phyloP scores from a whole-genome alignment of 1,140 invertebrate species.

The Hirudo medicinalis region DNA sequence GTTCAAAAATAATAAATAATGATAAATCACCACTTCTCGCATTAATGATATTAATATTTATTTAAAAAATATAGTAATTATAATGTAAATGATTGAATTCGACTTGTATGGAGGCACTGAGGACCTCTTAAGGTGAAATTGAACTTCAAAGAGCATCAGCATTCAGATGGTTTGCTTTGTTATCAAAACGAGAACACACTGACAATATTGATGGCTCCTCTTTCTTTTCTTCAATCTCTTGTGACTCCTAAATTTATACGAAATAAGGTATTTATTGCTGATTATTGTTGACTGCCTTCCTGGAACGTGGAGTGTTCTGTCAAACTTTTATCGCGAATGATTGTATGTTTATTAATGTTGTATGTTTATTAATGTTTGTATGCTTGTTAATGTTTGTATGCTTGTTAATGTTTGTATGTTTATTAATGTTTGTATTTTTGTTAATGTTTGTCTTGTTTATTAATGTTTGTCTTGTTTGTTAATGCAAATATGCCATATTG shows the following conservation, averaged over 20 bases:
- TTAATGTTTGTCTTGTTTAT: neutral
- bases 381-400: neutral
- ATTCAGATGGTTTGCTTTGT: too few relatives aligned
- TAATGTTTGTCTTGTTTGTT: neutral
- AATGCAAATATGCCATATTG: neutral
- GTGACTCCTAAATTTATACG: too few relatives aligned
- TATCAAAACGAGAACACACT: too few relatives aligned
- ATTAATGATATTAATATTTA: conserved; percentile 9
- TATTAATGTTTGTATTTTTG: neutral
- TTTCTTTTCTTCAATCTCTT: too few relatives aligned
- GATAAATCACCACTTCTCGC: neutral
- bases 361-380: conserved; percentile 1
- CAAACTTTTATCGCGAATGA: neutral
- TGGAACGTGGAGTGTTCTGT: too few relatives aligned
- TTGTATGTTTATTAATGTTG: neutral
- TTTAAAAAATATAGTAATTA: neutral
- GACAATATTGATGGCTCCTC: too few relatives aligned
- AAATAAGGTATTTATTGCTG: too few relatives aligned
- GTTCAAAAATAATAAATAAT: too few relatives aligned
- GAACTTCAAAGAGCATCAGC: too few relatives aligned
- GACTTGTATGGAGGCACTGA: too few relatives aligned
- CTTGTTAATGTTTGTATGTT: conserved; percentile 1
- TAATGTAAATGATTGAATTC: neutral
- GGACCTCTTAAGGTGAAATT: too few relatives aligned
- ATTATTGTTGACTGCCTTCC: too few relatives aligned